These are phyloP conservation scores for Raphicerus campestris DNA, from an alignment of 2,113 vertebrate genomes.

Conservation along the genomic window DNA sequence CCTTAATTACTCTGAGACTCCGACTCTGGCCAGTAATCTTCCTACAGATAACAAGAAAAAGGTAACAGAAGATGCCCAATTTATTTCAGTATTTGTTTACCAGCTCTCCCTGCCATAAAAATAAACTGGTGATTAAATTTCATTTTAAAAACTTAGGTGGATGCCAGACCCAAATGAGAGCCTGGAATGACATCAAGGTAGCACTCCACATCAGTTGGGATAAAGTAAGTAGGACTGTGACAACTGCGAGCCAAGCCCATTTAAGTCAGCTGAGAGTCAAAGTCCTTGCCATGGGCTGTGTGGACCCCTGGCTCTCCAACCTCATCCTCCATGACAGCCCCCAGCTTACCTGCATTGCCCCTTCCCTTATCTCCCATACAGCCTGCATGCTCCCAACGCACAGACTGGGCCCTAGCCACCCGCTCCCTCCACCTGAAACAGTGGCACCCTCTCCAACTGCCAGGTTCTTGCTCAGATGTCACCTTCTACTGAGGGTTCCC, in stretches of 20 bases:
- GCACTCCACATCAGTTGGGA: neutral
- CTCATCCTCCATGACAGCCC: neutral
- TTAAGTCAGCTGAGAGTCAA: neutral
- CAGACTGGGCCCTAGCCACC: neutral
- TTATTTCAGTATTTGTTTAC: neutral
- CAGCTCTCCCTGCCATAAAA: neutral
- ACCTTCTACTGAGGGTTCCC: neutral
- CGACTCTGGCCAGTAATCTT: neutral
- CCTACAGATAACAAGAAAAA: constrained; percentile 14
- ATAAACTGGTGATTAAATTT: neutral
- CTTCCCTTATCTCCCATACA: neutral
- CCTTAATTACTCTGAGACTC: neutral
- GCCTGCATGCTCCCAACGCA: neutral
- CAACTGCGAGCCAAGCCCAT: neutral
- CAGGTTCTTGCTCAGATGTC: neutral
- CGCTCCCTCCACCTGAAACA: neutral
- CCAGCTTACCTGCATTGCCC: neutral
- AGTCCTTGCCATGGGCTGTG: neutral
- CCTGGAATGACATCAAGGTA: neutral
- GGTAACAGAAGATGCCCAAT: neutral
- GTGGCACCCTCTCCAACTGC: neutral
- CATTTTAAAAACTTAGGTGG: neutral
- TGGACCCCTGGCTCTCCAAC: neutral
- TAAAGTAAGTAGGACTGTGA: neutral
- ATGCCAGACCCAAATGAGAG: neutral